Percentiles rank a stretch among this genome's conserved stretches.
These are phyloP conservation scores for Patella caerulea DNA, from an alignment of 2,888 invertebrate species.

Conservation along the genomic window DNA sequence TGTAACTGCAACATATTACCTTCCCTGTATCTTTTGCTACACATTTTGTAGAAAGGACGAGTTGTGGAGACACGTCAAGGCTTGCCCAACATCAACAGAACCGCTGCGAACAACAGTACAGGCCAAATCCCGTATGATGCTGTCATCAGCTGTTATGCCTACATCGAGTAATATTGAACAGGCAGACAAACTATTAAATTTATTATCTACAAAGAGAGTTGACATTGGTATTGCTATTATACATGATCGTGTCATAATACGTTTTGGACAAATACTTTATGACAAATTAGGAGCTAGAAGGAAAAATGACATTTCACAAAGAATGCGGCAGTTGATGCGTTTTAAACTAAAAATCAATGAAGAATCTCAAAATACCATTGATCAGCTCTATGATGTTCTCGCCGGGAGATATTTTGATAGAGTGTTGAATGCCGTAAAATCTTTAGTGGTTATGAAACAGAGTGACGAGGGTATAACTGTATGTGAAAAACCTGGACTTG, in stretches of 20 bases:
- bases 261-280: neutral
- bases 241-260: too few species aligned
- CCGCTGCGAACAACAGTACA: neutral
- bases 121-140: neutral
- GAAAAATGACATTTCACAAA: conserved; percentile 15
- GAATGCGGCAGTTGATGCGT: conserved; percentile 9
- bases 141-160: neutral
- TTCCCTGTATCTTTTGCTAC: conserved; percentile 14
- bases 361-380: neutral
- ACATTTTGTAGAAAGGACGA: neutral
- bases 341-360: conserved; percentile 13
- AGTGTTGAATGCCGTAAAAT: neutral
- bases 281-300: conserved; percentile 7
- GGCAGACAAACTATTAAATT: too few species aligned
- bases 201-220: too few species aligned
- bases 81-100: neutral
- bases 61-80: conserved; percentile 10
- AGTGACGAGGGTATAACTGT: neutral
- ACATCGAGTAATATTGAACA: neutral
- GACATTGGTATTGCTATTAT: too few species aligned
- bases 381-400: conserved; percentile 5
- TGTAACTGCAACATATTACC: neutral
- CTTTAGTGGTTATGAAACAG: neutral
- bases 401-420: conserved; percentile 10
- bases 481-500: conserved; percentile 17